Conservation (phyloP, 2,797 vertebrate species). For the Acridotheres tristis region DNA sequence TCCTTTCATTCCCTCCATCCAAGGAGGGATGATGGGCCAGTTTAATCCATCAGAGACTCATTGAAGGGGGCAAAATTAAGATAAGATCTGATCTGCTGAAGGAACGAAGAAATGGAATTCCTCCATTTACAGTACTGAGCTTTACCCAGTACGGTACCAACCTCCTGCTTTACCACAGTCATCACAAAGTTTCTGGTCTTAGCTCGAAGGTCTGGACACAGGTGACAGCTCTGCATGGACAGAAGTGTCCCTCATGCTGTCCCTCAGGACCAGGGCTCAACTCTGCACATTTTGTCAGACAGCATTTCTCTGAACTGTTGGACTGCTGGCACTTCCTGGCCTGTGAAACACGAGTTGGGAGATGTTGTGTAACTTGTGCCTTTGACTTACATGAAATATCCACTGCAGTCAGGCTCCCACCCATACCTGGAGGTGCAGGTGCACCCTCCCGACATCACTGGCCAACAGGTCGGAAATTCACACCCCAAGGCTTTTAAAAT, state of each 20-base stretch:
- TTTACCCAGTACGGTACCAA: neutral
- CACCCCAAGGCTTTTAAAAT: neutral
- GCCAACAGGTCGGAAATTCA: neutral
- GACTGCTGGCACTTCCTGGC: neutral
- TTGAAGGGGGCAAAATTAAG: neutral
- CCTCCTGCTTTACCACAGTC: neutral
- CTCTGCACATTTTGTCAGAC: neutral
- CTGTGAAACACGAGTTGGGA: neutral
- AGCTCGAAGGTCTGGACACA: neutral
- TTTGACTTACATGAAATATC: neutral
- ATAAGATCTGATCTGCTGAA: neutral
- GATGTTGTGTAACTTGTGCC: neutral
- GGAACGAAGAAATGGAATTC: neutral
- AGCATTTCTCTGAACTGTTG: neutral
- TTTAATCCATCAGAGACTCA: neutral
- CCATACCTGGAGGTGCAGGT: neutral
- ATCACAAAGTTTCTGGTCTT: neutral
- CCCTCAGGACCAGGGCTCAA: neutral
- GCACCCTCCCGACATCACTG: neutral
- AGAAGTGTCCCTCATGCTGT: neutral
- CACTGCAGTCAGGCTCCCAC: neutral
- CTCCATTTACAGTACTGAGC: neutral
- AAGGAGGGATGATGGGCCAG: too few species aligned
- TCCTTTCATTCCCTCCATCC: neutral
- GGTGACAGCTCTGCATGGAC: accelerated